Base-by-base conservation (phyloP, 1,140 invertebrate species). In the Cydia strobilella region DNA sequence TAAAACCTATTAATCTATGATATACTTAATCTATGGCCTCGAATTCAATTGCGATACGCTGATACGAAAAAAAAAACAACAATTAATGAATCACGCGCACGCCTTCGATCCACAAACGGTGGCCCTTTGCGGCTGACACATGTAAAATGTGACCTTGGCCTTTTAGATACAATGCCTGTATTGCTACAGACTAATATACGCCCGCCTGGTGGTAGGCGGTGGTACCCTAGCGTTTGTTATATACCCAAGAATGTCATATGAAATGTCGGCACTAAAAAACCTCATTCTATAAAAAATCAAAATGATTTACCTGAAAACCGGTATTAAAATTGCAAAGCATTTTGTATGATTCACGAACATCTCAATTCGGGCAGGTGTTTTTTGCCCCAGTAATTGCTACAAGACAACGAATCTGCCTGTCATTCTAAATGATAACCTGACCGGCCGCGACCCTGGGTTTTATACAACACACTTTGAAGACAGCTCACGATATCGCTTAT, bases 61-160 rank as follows among this genome's bases (percentile, higher is more conserved):
- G 65, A 69, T 69, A 69, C 65, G 31, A 69, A 69, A 6, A 69
- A 42, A 31, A 69, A 69, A 69, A 65, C n/a, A 51, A 51, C 63
- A 65, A 65, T 65, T 4, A 69, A 27, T 69, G 65, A 69, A 69
- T 69, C 31, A 69, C 31, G 27, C 25, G 54, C 54, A 23, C 54
- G 54, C 18, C 20, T 35, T 6, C 42, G 27, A 35, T 69, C 65
- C 65, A 69, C 27, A 69, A 69, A 69, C 5, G 9, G 15, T 66
- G 31, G 31, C 54, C 54, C 54, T 59, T 59, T 23, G 54, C 54
- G 18, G 54, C 20, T 54, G 54, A 23, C 18, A 59, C 54, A 59
- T n/a, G 20, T 23, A 10, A 59, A 59, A 59, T 23, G 20, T 59
- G 20, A 59, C 54, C 54, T 59, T 59, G 54, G 20, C 20, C 54